phyloP scores from a whole-genome alignment of 2,888 invertebrate species.

The Spodoptera exigua region DNA sequence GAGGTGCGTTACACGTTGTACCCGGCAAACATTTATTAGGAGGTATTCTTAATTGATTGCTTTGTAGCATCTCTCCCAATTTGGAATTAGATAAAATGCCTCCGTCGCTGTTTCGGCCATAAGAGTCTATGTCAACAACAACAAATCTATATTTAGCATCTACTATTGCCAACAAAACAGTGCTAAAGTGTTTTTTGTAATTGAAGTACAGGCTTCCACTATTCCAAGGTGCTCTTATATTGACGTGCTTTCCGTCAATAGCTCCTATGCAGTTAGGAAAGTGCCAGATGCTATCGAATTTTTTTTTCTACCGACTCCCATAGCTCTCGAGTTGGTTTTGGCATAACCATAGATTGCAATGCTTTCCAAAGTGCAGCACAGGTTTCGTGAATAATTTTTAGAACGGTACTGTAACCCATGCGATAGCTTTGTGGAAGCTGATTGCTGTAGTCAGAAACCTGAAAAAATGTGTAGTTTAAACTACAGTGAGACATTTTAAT shows the following conservation, averaged over 20 bases:
- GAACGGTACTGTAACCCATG: constrained; percentile 40
- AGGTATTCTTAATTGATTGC: constrained; percentile 27
- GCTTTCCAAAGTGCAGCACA: constrained; percentile 37
- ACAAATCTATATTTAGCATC: constrained; percentile 39
- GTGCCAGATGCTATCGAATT: constrained; percentile 26
- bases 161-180: constrained; percentile 38
- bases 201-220: constrained; percentile 40
- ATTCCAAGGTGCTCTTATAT: constrained; percentile 39
- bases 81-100: not conserved
- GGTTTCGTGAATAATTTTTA: constrained; percentile 38
- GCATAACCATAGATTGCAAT: constrained; percentile 25
- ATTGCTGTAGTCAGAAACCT: constrained; percentile 38
- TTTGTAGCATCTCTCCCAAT: constrained; percentile 17
- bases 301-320: not conserved
- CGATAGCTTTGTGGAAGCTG: constrained; percentile 35
- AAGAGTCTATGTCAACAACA: constrained; percentile 4
- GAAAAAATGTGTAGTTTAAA: constrained; percentile 23
- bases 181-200: constrained; percentile 37
- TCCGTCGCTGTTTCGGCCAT: not conserved
- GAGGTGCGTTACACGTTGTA: constrained; percentile 21
- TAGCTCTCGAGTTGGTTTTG: constrained; percentile 8
- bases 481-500: no score
- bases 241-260: constrained; percentile 22
- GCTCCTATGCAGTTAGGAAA: constrained; percentile 34
- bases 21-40: constrained; percentile 37